These are phyloP conservation scores for Mimumesa dahlbomi DNA, from an alignment of 2,888 invertebrate species.

Conservation along the genomic window DNA sequence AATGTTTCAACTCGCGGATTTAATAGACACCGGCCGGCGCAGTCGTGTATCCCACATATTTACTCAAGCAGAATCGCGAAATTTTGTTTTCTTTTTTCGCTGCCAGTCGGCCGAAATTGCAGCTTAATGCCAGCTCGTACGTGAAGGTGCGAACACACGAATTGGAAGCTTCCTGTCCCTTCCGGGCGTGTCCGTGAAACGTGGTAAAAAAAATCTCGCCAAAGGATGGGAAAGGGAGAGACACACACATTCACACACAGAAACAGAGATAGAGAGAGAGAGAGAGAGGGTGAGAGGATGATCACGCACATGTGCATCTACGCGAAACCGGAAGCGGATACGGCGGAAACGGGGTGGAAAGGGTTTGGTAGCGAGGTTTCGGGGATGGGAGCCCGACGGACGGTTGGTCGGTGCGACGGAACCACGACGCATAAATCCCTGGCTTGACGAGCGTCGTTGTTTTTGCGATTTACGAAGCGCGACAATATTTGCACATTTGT, in stretches of 20 bases:
- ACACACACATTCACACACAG: background rate
- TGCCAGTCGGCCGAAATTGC: constrained; percentile 31
- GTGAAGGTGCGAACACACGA: constrained; percentile 39
- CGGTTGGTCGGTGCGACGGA: constrained; percentile 56
- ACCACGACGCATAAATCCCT: constrained; percentile 67
- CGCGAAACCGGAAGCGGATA: constrained; percentile 60
- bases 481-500: constrained; percentile 67
- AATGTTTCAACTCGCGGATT: constrained; percentile 36
- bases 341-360: constrained; percentile 46
- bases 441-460: constrained; percentile 67
- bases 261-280: background rate
- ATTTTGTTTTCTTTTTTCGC: too few species aligned
- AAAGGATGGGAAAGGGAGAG: background rate
- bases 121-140: constrained; percentile 37
- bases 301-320: constrained; percentile 56
- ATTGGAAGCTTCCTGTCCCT: constrained; percentile 38
- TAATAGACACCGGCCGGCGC: constrained; percentile 23
- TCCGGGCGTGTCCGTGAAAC: constrained; percentile 28
- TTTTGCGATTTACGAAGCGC: constrained; percentile 67
- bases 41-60: constrained; percentile 27
- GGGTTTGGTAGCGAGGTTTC: constrained; percentile 11
- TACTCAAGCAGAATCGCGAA: constrained; percentile 36
- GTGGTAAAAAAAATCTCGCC: constrained; percentile 11
- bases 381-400: constrained; percentile 8
- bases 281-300: constrained; percentile 10